Evolutionary conservation across 1,140 invertebrate genomes (phyloP), one percentile per base, ranked within the genome.

Genomic region (Thalassaphorura encarpata): DNA sequence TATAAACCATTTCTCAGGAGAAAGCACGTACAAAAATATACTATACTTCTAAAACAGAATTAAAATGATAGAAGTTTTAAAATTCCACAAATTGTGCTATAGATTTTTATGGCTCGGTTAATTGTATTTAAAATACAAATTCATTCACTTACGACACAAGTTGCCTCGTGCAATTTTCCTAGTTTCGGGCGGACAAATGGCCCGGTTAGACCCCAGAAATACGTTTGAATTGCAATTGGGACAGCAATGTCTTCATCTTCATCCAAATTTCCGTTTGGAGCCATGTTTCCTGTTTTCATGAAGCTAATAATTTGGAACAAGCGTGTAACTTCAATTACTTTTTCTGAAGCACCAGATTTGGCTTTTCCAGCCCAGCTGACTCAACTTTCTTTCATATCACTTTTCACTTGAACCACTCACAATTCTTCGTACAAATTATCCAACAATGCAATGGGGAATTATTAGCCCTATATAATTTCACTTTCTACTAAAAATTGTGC

Each of bases 181-280:
- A 95, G 78, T 72, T 93, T 91, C 15, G 93, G 90, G 67, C 90
- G 76, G 43, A 89, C 85, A 71, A 93, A 93, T 3, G 88, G 88
- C 61, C 92, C 89, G 60, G 92, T 89, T 77, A 97, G 92, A 67
- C 89, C 81, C 95, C 95, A 98, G 57, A 98, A 80, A 75, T 97
- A 98, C 59, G 90, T 88, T 71, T 98, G 95, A 58, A 98, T 91
- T 2, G 94, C 90, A 59, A 97, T 84, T n/a, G 95, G 95, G 60
- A 97, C 76, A 55, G 86, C 78, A 48, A 73, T 69, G 64, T 88
- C 83, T 64, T 87, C 84, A 62, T 77, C 77, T 60, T 74, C 70
- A 39, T 61, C n/a, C 15, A 39, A 45, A 19, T 16, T 29, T 23
- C 21, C 11, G 42, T 21, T 18, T n/a, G 6, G 11, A 6, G 11